Conservation (phyloP, 2,113 vertebrate genomes). For the Thryonomys swinderianus region DNA sequence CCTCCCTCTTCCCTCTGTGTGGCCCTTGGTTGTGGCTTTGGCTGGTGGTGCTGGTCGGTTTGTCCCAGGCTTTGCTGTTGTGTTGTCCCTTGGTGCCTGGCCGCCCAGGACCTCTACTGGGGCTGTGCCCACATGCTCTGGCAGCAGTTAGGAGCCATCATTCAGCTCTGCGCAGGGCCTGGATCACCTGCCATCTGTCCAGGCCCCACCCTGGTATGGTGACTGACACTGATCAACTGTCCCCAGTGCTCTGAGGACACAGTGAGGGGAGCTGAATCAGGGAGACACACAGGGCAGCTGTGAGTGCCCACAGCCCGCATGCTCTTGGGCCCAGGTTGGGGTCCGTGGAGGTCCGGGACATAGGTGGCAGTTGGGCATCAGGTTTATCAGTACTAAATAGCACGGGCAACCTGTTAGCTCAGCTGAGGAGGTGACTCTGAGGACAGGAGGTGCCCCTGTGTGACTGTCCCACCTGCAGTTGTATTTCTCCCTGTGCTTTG, state of each 20-base stretch:
- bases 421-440: no score
- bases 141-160: background rate
- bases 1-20: no score
- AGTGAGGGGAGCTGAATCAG: background rate
- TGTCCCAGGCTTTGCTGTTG: no score
- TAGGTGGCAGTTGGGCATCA: no score
- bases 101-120: background rate
- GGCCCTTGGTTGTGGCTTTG: no score
- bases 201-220: background rate
- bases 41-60: no score
- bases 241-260: background rate
- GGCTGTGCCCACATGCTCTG: background rate
- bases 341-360: no score
- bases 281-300: background rate
- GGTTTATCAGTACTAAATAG: background rate
- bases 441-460: no score
- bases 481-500: background rate
- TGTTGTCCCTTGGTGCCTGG: background rate
- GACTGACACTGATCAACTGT: background rate
- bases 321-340: background rate
- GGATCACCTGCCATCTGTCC: no score
- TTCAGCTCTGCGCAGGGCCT: no score
- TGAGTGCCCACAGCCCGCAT: background rate
- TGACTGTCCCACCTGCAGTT: fast-evolving
- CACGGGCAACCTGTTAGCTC: no score